Evolutionary conservation across 2,797 vertebrate species (phyloP).

Genomic region (Sebastes nivosus): DNA sequence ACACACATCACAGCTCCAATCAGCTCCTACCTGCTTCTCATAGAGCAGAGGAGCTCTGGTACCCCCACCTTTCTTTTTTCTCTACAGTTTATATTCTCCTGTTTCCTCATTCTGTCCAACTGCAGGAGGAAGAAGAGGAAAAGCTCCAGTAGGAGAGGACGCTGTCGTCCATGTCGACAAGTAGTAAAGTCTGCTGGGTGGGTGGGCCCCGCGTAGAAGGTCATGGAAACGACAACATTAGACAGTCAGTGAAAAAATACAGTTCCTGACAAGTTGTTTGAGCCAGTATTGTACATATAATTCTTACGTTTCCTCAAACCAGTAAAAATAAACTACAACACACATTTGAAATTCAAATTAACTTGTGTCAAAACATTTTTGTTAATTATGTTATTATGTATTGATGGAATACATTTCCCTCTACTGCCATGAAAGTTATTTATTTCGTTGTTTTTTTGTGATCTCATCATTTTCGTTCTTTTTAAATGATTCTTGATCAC

Average conservation of each 20-base stretch:
- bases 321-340: background rate
- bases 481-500: background rate
- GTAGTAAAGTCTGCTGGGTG: constrained; percentile 3
- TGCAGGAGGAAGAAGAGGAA: background rate
- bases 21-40: constrained; percentile 45
- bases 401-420: background rate
- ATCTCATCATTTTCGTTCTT: background rate
- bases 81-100: background rate
- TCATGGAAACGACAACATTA: constrained; percentile 32
- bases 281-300: background rate
- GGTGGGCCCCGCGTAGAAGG: constrained; percentile 21
- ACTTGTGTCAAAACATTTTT: background rate
- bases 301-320: background rate
- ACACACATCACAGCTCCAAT: constrained; percentile 27
- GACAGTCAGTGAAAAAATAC: background rate
- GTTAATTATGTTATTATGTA: background rate
- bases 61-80: background rate
- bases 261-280: constrained; percentile 11
- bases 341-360: background rate
- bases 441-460: background rate
- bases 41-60: constrained; percentile 13
- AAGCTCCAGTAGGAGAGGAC: background rate
- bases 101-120: background rate
- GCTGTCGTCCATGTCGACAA: constrained; percentile 6
- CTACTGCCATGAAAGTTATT: background rate